phyloP scores from a whole-genome alignment of 2,888 invertebrate species.

The Therioaphis trifolii region DNA sequence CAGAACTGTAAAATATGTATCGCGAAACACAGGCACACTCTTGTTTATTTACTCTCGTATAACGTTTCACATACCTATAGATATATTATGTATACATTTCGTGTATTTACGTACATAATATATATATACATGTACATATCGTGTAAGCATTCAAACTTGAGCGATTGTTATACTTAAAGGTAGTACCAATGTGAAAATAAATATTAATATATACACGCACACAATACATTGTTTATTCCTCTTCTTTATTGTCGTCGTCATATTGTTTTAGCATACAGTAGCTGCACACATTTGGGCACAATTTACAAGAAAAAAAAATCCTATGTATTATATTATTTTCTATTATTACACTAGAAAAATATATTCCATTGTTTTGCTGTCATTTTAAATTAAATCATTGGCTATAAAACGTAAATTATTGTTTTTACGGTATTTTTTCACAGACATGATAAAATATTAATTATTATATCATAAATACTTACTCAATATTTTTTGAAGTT shows the following conservation, averaged over 20 bases:
- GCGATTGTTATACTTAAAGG: slow-evolving; percentile 1
- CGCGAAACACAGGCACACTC: background rate
- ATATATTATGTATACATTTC: background rate
- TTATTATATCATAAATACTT: too few species aligned
- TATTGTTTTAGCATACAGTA: background rate
- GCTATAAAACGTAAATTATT: background rate
- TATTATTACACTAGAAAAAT: background rate
- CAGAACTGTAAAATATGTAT: slow-evolving; percentile 10
- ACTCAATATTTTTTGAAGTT: too few species aligned
- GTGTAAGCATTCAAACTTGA: slow-evolving; percentile 1
- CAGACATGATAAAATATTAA: too few species aligned
- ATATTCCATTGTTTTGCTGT: background rate
- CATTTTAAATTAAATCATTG: background rate
- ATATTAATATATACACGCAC: slow-evolving; percentile 8
- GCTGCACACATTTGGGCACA: background rate
- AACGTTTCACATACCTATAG: background rate
- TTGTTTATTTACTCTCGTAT: background rate
- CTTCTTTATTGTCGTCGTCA: background rate
- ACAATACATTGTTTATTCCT: background rate
- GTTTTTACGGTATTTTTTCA: too few species aligned
- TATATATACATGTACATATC: background rate
- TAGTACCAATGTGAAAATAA: slow-evolving; percentile 1
- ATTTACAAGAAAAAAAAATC: background rate
- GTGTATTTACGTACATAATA: background rate
- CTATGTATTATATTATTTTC: too few species aligned